phyloP scores from a whole-genome alignment of 2,113 vertebrate species.

The Gobio gobio region DNA sequence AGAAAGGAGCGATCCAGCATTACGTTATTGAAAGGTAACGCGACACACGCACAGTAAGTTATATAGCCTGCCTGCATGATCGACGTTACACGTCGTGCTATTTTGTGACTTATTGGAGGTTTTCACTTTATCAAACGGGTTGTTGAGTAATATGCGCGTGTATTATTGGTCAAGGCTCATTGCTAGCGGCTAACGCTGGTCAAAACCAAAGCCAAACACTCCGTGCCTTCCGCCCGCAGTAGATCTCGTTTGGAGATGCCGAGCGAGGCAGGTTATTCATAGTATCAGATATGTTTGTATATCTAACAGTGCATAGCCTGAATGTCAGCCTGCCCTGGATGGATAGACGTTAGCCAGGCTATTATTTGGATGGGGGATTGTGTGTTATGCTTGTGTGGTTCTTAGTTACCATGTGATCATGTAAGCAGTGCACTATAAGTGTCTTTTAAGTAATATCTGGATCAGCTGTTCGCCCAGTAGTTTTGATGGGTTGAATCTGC shows the following conservation, averaged over 20 bases:
- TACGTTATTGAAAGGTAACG: conserved; percentile 33
- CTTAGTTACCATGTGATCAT: not conserved
- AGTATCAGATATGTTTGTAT: conserved; percentile 22
- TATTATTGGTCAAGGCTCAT: conserved; percentile 9
- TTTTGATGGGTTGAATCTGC: not conserved
- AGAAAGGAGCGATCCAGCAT: conserved; percentile 30
- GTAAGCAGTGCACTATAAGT: not conserved
- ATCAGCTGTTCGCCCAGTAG: not conserved
- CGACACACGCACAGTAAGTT: not conserved
- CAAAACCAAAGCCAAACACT: conserved; percentile 19
- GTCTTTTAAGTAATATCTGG: not conserved
- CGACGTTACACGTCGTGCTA: not conserved
- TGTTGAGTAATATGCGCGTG: not conserved
- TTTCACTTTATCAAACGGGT: not conserved
- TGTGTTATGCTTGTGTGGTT: not conserved
- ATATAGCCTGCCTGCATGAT: not conserved
- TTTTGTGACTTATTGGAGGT: not conserved
- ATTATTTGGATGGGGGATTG: not conserved
- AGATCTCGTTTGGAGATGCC: not conserved
- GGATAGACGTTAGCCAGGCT: not conserved
- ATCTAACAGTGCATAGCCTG: not conserved
- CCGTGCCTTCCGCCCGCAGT: not conserved
- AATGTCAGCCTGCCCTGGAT: conserved; percentile 1
- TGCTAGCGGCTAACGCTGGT: conserved; percentile 37
- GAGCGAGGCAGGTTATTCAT: conserved; percentile 21